phyloP scores from a whole-genome alignment of 2,888 invertebrate species.

The Osedax fenrisi region DNA sequence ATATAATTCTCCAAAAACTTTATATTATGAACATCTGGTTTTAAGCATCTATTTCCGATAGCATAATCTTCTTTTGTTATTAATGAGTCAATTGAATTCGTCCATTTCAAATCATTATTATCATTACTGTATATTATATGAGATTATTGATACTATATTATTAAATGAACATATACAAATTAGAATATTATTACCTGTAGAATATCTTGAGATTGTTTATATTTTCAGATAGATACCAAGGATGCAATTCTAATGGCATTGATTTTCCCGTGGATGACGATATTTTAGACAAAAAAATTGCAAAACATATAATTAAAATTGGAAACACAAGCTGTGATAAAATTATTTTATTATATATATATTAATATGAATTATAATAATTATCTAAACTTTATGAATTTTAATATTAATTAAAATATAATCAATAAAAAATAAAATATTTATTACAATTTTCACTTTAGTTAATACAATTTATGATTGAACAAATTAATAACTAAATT shows the following conservation, averaged over 20 bases:
- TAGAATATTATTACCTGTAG: conserved; percentile 39
- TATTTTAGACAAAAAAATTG: conserved; percentile 53
- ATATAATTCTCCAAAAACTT: no score
- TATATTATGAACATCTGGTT: conserved; percentile 39
- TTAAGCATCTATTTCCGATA: conserved; percentile 52
- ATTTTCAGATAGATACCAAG: conserved; percentile 40
- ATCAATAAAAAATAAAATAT: no score
- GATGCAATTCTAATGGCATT: conserved; percentile 51
- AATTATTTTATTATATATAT: no score
- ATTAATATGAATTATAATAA: no score
- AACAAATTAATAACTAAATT: no score
- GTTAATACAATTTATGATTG: no score
- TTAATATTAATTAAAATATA: no score
- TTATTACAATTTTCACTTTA: no score
- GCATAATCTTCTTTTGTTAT: conserved; percentile 47
- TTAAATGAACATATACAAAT: no score
- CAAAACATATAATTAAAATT: conserved; percentile 54
- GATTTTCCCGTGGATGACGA: conserved; percentile 51
- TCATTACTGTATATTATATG: conserved; percentile 51
- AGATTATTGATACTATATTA: no score
- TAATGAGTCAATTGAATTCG: conserved; percentile 45
- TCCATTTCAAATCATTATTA: conserved; percentile 38
- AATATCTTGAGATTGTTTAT: conserved; percentile 42
- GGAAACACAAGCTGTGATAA: conserved; percentile 56
- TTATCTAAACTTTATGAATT: no score